Conservation (phyloP, 2,888 invertebrate species). For the Pasiphila rectangulata region DNA sequence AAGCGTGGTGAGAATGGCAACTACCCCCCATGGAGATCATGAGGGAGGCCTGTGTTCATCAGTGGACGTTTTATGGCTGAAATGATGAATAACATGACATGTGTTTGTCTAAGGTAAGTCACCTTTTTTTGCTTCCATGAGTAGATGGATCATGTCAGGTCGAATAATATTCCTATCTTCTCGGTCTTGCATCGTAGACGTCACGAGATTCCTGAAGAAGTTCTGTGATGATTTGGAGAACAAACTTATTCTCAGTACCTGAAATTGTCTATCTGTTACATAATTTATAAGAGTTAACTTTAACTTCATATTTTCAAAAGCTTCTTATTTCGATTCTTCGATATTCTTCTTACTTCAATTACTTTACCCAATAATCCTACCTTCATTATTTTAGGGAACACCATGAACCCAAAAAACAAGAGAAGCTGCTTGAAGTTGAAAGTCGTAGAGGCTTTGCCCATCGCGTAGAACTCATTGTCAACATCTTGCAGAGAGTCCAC, state of each 20-base stretch:
- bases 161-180: constrained; percentile 57
- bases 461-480: constrained; percentile 75
- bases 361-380: neutral
- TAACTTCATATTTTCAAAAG: too few species aligned
- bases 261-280: too few species aligned
- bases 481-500: constrained; percentile 75
- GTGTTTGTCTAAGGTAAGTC: neutral
- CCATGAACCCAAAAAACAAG: constrained; percentile 6
- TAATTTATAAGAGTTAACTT: too few species aligned
- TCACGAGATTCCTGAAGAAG: constrained; percentile 57
- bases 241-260: neutral
- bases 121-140: constrained; percentile 78
- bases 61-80: too few species aligned
- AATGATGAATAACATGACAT: neutral
- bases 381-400: constrained; percentile 11
- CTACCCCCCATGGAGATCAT: too few species aligned
- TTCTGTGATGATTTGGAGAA: constrained; percentile 34
- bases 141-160: constrained; percentile 78
- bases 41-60: too few species aligned
- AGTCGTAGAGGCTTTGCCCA: constrained; percentile 8
- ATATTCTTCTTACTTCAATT: neutral
- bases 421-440: constrained; percentile 14
- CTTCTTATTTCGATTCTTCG: too few species aligned
- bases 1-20: too few species aligned
- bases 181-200: constrained; percentile 58